Percentiles rank a stretch among this genome's conserved stretches.
phyloP scores from a whole-genome alignment of 2,113 vertebrate genomes.

The Phrynosoma platyrhinos region DNA sequence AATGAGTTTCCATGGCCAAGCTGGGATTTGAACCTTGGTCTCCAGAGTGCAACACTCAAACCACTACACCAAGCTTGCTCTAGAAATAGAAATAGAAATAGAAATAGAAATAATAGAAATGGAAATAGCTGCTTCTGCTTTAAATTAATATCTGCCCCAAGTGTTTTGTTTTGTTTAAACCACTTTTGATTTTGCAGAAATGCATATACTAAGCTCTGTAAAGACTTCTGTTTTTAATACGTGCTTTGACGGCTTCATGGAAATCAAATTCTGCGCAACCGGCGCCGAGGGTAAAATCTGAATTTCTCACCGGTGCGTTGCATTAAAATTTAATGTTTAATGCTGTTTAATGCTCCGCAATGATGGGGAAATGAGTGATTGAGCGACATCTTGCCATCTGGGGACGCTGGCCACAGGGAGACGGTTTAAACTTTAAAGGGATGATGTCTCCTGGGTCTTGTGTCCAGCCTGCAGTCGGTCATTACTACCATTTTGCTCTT shows the following conservation, averaged over 20 bases:
- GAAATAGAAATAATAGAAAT: no score
- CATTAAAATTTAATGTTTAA: conserved; percentile 26
- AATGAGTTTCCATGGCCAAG: no score
- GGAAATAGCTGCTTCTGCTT: not conserved
- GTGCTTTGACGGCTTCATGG: conserved; percentile 36
- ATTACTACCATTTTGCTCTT: not conserved
- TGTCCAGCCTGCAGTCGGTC: not conserved
- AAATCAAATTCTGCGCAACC: conserved; percentile 51
- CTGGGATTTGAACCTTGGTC: no score
- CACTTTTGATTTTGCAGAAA: conserved; percentile 27
- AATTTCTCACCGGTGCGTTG: not conserved
- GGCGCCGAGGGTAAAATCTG: not conserved
- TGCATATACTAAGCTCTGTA: conserved; percentile 72
- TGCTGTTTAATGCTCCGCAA: not conserved
- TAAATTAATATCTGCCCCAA: not conserved
- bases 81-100: no score
- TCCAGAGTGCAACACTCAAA: no score
- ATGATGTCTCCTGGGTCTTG: conserved; percentile 4
- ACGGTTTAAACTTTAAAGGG: not conserved
- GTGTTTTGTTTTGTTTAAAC: not conserved
- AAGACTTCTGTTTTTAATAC: conserved; percentile 56
- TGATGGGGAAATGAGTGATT: conserved; percentile 39
- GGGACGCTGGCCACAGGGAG: not conserved
- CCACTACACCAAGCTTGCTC: no score
- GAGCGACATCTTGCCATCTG: conserved; percentile 19